A percentile compares a stretch with the other conserved stretches of the same genome.
Conservation (phyloP, 2,797 vertebrate genomes). For the Gymnoscopelus braueri region DNA sequence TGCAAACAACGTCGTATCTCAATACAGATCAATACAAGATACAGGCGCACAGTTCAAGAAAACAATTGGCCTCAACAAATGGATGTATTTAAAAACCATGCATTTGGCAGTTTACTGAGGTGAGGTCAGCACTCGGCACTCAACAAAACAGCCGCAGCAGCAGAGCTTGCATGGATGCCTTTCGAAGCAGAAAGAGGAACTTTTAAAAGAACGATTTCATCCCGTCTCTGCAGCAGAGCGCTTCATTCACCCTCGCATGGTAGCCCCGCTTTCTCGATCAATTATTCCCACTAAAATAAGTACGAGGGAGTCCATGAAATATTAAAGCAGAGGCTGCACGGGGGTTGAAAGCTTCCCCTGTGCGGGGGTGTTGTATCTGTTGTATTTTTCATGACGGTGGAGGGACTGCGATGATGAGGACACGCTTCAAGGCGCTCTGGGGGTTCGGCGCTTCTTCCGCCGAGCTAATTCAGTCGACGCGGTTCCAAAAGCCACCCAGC, state of each 20-base stretch:
- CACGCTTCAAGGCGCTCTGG: conserved; percentile 28
- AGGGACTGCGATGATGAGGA: conserved; percentile 49
- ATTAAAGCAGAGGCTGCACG: conserved; percentile 72
- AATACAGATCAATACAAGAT: too few species aligned
- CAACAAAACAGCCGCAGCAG: conserved; percentile 16
- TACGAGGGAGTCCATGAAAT: conserved; percentile 74
- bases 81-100: conserved; percentile 14
- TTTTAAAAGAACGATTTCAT: too few species aligned
- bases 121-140: conserved; percentile 15
- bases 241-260: conserved; percentile 49
- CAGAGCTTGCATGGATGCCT: not conserved
- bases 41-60: not conserved
- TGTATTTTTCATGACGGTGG: conserved; percentile 81
- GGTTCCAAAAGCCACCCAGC: conserved; percentile 7
- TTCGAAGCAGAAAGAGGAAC: too few species aligned
- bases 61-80: conserved; percentile 35
- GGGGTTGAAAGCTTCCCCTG: conserved; percentile 76
- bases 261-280: conserved; percentile 76
- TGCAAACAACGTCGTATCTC: too few species aligned
- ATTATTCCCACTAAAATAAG: conserved; percentile 82
- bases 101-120: conserved; percentile 10
- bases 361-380: conserved; percentile 73
- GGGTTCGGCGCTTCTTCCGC: conserved; percentile 59
- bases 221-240: conserved; percentile 35
- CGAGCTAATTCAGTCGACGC: conserved; percentile 59